Percentiles rank a stretch among this genome's conserved stretches.
Conservation (phyloP, 2,113 vertebrate genomes). For the Condylura cristata region DNA sequence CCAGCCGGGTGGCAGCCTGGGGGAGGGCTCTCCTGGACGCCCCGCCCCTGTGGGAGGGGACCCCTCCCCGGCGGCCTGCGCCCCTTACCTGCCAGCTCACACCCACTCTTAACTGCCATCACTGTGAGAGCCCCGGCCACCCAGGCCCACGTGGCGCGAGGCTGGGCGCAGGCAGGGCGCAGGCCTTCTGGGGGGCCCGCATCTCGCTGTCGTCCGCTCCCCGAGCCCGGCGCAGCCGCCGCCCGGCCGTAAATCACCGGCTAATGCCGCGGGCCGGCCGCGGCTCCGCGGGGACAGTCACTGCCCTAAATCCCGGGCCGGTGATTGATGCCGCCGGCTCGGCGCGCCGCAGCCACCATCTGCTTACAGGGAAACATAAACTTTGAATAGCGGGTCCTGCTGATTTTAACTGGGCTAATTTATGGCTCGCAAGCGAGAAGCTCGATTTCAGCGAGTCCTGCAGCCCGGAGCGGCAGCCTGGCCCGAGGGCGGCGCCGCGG, state of each 20-base stretch:
- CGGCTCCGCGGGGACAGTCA: slow-evolving; percentile 56
- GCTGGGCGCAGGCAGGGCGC: too few relatives aligned
- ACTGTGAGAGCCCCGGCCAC: slow-evolving; percentile 66
- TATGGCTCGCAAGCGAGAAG: slow-evolving; percentile 46
- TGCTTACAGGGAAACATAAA: slow-evolving; percentile 57
- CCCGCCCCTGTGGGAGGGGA: too few relatives aligned
- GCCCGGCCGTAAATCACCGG: slow-evolving; percentile 81
- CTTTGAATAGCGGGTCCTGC: slow-evolving; percentile 64
- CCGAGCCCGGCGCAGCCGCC: neutral
- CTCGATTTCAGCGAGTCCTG: neutral
- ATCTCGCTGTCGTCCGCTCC: neutral
- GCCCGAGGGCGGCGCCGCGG: rapidly evolving
- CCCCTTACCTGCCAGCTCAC: slow-evolving; percentile 70
- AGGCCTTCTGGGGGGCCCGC: too few relatives aligned
- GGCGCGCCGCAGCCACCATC: slow-evolving; percentile 72
- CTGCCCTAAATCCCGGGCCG: slow-evolving; percentile 68
- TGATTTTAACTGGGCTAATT: slow-evolving; percentile 80
- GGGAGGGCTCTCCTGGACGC: too few relatives aligned
- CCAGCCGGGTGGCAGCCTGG: too few relatives aligned
- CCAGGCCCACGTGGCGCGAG: too few relatives aligned
- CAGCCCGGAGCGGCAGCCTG: slow-evolving; percentile 2
- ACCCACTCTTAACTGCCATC: slow-evolving; percentile 80
- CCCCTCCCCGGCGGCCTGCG: too few relatives aligned
- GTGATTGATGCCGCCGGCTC: slow-evolving; percentile 74
- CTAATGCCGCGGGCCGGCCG: slow-evolving; percentile 54